phyloP scores from a whole-genome alignment of 1,140 invertebrate species.

The Brachionus angularis region DNA sequence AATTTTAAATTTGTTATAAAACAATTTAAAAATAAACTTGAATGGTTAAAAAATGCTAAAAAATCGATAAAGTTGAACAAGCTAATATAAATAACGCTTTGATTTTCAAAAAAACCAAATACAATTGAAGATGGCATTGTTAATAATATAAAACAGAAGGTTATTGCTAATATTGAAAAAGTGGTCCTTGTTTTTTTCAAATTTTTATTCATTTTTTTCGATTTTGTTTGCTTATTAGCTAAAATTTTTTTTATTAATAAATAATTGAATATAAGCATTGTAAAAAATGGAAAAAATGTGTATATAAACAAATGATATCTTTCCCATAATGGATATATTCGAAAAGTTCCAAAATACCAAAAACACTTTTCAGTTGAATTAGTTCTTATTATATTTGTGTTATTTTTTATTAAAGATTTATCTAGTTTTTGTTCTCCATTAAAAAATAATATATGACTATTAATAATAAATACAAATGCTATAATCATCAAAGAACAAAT shows the following conservation, averaged over 20 bases:
- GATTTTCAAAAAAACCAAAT: not conserved
- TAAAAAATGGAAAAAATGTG: not conserved
- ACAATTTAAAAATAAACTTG: not conserved
- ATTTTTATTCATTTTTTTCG: not conserved
- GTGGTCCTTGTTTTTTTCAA: not conserved
- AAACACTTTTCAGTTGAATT: not conserved
- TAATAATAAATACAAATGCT: not conserved
- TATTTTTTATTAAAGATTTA: not conserved
- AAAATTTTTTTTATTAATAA: not conserved
- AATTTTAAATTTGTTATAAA: not conserved
- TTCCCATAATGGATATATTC: not conserved
- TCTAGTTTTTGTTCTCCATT: not conserved
- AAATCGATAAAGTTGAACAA: not conserved
- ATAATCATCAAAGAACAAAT: not conserved
- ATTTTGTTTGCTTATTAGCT: not conserved
- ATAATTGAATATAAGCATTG: not conserved
- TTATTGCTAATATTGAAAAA: not conserved
- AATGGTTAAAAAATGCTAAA: not conserved
- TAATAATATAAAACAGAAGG: not conserved
- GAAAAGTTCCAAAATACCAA: not conserved
- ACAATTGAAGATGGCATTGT: not conserved
- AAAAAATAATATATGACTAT: not conserved
- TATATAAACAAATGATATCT: not conserved
- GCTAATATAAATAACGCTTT: not conserved
- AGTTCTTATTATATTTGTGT: too few species aligned